Conservation (phyloP, 2,113 vertebrate species). For the Ellobius talpinus region DNA sequence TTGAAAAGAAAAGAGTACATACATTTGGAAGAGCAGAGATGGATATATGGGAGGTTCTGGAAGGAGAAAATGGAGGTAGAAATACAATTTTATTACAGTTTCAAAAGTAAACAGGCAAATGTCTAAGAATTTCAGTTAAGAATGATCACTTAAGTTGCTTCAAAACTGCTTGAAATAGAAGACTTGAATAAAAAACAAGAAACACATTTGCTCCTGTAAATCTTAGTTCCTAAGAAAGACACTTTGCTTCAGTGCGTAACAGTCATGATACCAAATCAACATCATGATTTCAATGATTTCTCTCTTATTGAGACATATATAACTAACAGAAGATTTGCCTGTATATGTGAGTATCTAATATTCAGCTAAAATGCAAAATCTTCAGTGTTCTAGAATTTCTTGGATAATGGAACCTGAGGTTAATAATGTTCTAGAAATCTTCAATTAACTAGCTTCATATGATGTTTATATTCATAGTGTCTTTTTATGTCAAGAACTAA, state of each 20-base stretch:
- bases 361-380: neutral
- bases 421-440: neutral
- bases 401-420: neutral
- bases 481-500: neutral
- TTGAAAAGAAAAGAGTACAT: neutral
- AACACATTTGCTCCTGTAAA: neutral
- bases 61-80: neutral
- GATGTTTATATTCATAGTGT: neutral
- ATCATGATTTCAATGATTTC: neutral
- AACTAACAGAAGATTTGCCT: neutral
- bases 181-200: neutral
- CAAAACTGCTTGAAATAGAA: neutral
- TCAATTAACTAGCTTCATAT: neutral
- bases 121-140: neutral
- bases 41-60: neutral
- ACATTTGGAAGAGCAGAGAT: neutral
- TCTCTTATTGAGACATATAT: neutral
- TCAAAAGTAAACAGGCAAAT: neutral
- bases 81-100: neutral
- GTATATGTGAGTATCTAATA: neutral
- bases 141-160: neutral
- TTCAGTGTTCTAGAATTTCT: neutral
- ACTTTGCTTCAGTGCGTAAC: neutral
- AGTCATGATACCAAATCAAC: too few species aligned
- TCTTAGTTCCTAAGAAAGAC: neutral